Conservation (phyloP, 2,113 vertebrate genomes). For the Mastomys natalensis region DNA sequence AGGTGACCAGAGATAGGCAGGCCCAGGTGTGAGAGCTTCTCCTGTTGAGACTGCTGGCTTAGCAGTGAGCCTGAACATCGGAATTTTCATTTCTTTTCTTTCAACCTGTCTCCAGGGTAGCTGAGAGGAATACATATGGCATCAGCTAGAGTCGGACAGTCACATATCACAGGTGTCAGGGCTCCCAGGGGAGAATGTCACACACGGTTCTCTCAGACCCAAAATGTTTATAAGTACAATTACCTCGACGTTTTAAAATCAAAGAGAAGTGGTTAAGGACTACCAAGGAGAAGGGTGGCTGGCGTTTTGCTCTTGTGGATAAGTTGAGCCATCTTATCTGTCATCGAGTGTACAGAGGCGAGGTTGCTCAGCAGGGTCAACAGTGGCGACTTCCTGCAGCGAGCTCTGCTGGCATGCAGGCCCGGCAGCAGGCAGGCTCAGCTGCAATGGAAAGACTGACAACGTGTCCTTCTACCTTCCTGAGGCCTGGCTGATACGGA, state of each 20-base stretch:
- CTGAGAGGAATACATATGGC: background rate
- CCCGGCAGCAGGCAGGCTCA: conserved; percentile 54
- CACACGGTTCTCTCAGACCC: background rate
- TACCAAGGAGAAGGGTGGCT: background rate
- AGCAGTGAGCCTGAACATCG: background rate
- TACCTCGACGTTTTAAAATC: background rate
- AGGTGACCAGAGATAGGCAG: background rate
- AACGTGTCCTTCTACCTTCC: conserved; percentile 69
- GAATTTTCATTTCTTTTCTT: background rate
- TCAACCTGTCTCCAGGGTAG: background rate
- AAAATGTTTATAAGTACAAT: background rate
- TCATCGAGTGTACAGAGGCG: background rate
- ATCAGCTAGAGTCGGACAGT: background rate
- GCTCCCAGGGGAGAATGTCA: background rate
- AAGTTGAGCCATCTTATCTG: background rate
- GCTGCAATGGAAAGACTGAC: conserved; percentile 81
- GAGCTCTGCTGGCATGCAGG: conserved; percentile 41
- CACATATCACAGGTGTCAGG: background rate
- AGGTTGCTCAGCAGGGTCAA: background rate
- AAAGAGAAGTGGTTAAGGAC: background rate
- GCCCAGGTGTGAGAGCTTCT: background rate
- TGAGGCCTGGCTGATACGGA: conserved; percentile 75
- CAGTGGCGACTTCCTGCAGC: conserved; percentile 32
- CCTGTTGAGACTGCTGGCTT: background rate
- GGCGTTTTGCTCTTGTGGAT: background rate